Base-by-base conservation (phyloP, 2,113 vertebrate genomes). In the Pseudonaja textilis region DNA sequence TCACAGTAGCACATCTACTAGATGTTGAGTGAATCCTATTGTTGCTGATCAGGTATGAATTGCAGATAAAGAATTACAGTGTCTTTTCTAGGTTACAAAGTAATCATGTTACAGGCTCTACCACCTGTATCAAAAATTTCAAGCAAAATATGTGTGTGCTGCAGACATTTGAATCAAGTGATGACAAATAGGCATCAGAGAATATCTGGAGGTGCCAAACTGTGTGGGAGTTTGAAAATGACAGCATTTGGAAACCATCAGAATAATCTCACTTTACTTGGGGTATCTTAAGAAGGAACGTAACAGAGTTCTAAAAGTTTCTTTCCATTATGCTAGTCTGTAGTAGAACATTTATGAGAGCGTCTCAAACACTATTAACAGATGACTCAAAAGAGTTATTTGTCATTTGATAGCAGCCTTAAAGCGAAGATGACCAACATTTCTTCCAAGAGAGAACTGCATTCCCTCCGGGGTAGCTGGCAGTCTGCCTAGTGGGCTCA, bases 101-200 rank as follows among this genome's bases (percentile, higher is more conserved):
- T n/a, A 54, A n/a, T n/a, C 42, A 7, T 23, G 18, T 23, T 74
- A 56, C 64, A 52, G 22, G 6, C 20, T 34, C 64, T 23, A 69
- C 10, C 52, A 50, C 10, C 42, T 90, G 34, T 50, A 42, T 10
- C n/a, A 26, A n/a, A 47, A 55, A 22, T 39, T 81, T 20, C 20
- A 55, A 52, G 52, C 61, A 74, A 90, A 34, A 90, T 61, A 74
- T 25, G 29, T 81, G 20, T 85, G 16, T 39, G 25, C 1, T 55
- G n/a, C 54, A 93, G 18, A 9, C 18, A 26, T 85, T 92, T 93
- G 92, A 94, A 57, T n/a, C 87, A n/a, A 91, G 26, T 18, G 61
- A 88, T 8, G n/a, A 92, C n/a, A 88, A 89, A 93, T 86, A 69
- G 39, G 12, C 85, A 50, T 74, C 4, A 52, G 0, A 26, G 42